Evolutionary conservation across 2,797 vertebrate genomes (phyloP).

Genomic region (Bradypodion pumilum): DNA sequence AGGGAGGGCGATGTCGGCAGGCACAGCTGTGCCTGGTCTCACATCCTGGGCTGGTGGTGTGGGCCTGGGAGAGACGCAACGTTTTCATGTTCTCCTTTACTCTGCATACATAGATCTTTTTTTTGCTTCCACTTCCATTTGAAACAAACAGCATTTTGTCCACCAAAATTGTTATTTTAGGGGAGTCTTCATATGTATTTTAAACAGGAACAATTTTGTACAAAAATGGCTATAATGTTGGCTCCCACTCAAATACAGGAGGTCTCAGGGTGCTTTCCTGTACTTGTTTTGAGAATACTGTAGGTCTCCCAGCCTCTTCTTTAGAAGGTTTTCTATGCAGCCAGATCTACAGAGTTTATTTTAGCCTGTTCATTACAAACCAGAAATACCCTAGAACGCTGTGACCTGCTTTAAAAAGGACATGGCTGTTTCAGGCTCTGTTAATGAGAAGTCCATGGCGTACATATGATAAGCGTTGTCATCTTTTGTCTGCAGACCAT

Average conservation of each 20-base stretch:
- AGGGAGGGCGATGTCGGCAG: too few species aligned
- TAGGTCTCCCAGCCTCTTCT: constrained; percentile 41
- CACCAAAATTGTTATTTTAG: neutral
- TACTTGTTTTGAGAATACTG: constrained; percentile 44
- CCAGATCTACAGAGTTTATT: constrained; percentile 43
- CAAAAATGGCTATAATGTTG: neutral
- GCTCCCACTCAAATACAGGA: neutral
- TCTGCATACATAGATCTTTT: neutral
- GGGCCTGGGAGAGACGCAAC: too few species aligned
- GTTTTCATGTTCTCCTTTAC: too few species aligned
- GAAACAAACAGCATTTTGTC: neutral
- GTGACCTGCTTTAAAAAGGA: constrained; percentile 65
- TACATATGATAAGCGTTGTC: constrained; percentile 78
- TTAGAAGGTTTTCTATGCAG: constrained; percentile 37
- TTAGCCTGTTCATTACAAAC: constrained; percentile 53
- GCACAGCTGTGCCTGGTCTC: too few species aligned
- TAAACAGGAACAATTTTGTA: fast-evolving
- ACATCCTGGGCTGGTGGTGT: too few species aligned
- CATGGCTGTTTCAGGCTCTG: constrained; percentile 66
- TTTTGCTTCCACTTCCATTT: neutral
- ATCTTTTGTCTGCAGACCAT: constrained; percentile 80
- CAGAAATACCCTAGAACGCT: constrained; percentile 37
- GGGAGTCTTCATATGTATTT: neutral
- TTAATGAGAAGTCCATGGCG: constrained; percentile 78
- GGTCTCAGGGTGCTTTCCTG: neutral